phyloP scores from a whole-genome alignment of 92 coral and sea anemone genomes.

The Siderastrea radians region DNA sequence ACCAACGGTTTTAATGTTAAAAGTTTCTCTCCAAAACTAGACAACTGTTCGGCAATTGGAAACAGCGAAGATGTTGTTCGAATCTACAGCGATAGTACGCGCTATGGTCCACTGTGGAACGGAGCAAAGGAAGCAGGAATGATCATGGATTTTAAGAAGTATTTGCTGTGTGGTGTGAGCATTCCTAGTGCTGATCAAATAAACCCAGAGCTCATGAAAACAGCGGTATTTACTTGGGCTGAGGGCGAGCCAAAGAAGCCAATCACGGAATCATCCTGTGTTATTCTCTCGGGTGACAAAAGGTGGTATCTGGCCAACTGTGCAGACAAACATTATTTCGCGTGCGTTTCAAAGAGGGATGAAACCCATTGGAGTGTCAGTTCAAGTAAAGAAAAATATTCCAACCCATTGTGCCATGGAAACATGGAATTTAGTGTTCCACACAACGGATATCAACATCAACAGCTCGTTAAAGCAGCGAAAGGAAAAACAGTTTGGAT shows the following conservation, averaged over 20 bases:
- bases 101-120: slow-evolving; percentile 87
- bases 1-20: slow-evolving; percentile 45
- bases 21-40: slow-evolving; percentile 28
- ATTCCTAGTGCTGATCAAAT: slow-evolving; percentile 83
- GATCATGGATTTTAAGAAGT: slow-evolving; percentile 73
- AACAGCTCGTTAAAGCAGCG: slow-evolving; percentile 48
- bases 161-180: slow-evolving; percentile 71
- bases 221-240: slow-evolving; percentile 92
- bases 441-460: slow-evolving; percentile 73
- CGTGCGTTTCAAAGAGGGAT: slow-evolving; percentile 56
- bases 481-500: slow-evolving; percentile 78
- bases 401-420: slow-evolving; percentile 55
- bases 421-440: slow-evolving; percentile 79
- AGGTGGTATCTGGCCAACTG: slow-evolving; percentile 83
- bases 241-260: slow-evolving; percentile 67
- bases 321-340: slow-evolving; percentile 66
- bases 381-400: slow-evolving; percentile 41
- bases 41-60: slow-evolving; percentile 53
- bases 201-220: slow-evolving; percentile 68
- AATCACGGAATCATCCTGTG: slow-evolving; percentile 63
- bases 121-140: slow-evolving; percentile 73
- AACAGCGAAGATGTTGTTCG: slow-evolving; percentile 25
- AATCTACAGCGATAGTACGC: slow-evolving; percentile 82
- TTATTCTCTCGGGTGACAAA: slow-evolving; percentile 67
- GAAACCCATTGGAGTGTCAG: slow-evolving; percentile 61